These are phyloP conservation scores for Marcusenius ussheri DNA, from an alignment of 2,113 vertebrate species.

Conservation along the genomic window DNA sequence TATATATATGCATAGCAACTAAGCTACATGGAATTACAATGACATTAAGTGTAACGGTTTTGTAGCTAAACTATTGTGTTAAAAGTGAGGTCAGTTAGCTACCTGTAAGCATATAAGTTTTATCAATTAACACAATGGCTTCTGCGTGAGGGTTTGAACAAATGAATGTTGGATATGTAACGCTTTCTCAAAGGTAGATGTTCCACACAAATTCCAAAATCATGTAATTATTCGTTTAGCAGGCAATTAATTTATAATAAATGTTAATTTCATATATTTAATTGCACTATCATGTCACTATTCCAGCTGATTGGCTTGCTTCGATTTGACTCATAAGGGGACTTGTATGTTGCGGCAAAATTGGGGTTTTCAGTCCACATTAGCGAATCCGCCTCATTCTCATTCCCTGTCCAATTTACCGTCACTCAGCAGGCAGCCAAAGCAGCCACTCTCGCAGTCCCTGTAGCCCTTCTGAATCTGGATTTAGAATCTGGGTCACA, in stretches of 20 bases:
- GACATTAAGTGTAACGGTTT: neutral
- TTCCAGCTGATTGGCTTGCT: neutral
- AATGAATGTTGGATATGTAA: neutral
- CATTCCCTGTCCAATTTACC: constrained; percentile 34
- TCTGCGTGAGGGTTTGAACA: neutral
- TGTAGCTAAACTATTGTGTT: neutral
- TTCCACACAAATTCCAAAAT: neutral
- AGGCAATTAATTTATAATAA: neutral
- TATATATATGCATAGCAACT: neutral
- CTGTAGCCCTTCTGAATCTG: constrained; percentile 31
- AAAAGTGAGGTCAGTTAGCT: neutral
- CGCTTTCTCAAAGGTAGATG: neutral
- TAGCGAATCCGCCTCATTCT: constrained; percentile 18
- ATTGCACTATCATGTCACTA: neutral
- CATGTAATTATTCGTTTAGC: neutral
- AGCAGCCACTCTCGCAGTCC: constrained; percentile 25
- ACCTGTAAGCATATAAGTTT: neutral
- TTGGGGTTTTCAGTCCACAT: constrained; percentile 19
- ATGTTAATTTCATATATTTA: neutral
- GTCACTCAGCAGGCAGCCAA: constrained; percentile 34
- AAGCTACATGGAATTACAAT: neutral
- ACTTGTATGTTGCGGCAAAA: constrained; percentile 4
- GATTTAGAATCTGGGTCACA: constrained; percentile 37
- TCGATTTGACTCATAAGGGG: neutral
- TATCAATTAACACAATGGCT: neutral